Conservation (phyloP, 2,888 invertebrate species). For the Smittia sp. region DNA sequence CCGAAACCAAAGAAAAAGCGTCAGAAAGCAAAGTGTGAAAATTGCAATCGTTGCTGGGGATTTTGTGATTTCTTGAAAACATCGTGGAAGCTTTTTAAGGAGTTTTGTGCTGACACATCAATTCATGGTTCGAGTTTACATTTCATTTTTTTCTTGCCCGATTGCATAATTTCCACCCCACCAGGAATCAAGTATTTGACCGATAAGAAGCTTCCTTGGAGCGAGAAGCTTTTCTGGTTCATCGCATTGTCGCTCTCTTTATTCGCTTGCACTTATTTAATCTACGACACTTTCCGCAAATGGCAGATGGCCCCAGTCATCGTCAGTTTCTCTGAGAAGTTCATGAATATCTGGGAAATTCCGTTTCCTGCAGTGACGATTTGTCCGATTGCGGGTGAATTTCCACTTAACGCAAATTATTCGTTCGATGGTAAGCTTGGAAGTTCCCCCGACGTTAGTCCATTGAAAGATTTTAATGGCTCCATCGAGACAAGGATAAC, state of each 20-base stretch:
- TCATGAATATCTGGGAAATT: conserved; percentile 27
- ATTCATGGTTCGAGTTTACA: background rate
- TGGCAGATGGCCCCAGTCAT: background rate
- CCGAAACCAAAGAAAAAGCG: background rate
- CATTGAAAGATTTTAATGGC: background rate
- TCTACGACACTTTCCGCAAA: background rate
- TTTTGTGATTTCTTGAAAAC: conserved; percentile 27
- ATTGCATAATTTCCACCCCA: no score
- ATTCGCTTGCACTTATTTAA: conserved; percentile 13
- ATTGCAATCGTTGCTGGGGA: conserved; percentile 7
- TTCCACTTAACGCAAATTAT: background rate
- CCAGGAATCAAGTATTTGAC: conserved; percentile 31
- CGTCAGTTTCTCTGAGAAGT: background rate
- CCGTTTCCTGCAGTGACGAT: conserved; percentile 26
- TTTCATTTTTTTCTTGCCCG: background rate
- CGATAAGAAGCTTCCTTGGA: conserved; percentile 24
- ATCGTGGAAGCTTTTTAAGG: conserved; percentile 10
- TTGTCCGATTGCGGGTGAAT: conserved; percentile 11
- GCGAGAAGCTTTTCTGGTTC: conserved; percentile 17
- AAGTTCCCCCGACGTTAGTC: background rate
- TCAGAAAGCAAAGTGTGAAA: background rate
- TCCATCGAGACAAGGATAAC: conserved; percentile 8
- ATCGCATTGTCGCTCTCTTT: conserved; percentile 10
- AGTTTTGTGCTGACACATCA: conserved; percentile 2
- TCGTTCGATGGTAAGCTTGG: background rate